phyloP scores from a whole-genome alignment of 2,888 invertebrate genomes.

The Epirrita christyi region DNA sequence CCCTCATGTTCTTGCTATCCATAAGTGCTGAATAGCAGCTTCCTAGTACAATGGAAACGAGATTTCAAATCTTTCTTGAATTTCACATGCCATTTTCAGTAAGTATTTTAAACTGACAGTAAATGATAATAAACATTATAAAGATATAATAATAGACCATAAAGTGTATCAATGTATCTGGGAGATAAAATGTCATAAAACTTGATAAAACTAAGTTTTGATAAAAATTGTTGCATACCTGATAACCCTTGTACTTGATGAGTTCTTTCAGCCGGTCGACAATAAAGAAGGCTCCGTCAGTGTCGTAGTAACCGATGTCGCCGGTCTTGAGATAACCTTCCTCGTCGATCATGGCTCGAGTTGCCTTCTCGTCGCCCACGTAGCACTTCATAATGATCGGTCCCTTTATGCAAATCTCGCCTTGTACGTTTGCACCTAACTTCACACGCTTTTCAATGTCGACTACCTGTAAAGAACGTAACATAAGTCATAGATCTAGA shows the following conservation, averaged over 20 bases:
- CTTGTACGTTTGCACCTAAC: constrained; percentile 47
- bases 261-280: constrained; percentile 69
- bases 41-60: too few relatives aligned
- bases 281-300: constrained; percentile 67
- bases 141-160: too few relatives aligned
- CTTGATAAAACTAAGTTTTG: too few relatives aligned
- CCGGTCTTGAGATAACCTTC: constrained; percentile 69
- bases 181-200: not conserved
- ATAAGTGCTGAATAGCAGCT: not conserved
- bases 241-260: constrained; percentile 72
- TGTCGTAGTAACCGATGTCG: constrained; percentile 68
- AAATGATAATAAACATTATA: too few relatives aligned
- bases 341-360: constrained; percentile 55
- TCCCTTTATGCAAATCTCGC: constrained; percentile 58
- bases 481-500: too few relatives aligned
- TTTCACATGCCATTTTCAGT: too few relatives aligned
- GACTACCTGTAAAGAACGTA: constrained; percentile 56
- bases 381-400: constrained; percentile 52
- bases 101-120: too few relatives aligned
- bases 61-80: too few relatives aligned
- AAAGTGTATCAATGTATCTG: too few relatives aligned
- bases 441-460: constrained; percentile 48
- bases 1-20: not conserved
- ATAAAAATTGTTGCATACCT: constrained; percentile 68
- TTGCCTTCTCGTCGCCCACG: constrained; percentile 32